Evolutionary conservation across 1,140 invertebrate genomes (phyloP).

Genomic region (Rhynchophorus ferrugineus): DNA sequence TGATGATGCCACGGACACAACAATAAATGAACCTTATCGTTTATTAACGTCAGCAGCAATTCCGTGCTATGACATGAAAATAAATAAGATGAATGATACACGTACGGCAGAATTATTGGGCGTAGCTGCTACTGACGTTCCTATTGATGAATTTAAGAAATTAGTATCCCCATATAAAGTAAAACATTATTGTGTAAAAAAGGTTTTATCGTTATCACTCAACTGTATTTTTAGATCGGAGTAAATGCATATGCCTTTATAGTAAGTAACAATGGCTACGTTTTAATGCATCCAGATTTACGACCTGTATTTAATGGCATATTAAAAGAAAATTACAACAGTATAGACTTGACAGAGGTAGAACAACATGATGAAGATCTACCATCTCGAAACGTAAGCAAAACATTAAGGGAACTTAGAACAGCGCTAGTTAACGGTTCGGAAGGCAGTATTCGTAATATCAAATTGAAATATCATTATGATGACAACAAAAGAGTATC

Average conservation of each 20-base stretch:
- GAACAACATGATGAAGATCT: constrained; percentile 65
- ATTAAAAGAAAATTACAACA: constrained; percentile 91
- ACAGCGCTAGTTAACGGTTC: constrained; percentile 65
- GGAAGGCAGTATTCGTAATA: constrained; percentile 53
- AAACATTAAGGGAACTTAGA: constrained; percentile 52
- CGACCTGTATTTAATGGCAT: constrained; percentile 62
- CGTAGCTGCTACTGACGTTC: constrained; percentile 90
- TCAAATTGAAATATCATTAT: constrained; percentile 71
- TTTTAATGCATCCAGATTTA: constrained; percentile 72
- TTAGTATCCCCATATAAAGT: constrained; percentile 75
- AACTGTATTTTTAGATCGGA: constrained; percentile 62
- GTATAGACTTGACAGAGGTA: constrained; percentile 90
- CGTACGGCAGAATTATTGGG: constrained; percentile 72
- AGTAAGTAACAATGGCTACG: constrained; percentile 93
- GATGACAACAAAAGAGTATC: constrained; percentile 76
- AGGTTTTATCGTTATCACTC: too few relatives aligned
- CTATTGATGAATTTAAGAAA: constrained; percentile 79
- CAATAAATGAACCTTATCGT: constrained; percentile 45
- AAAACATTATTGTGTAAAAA: too few relatives aligned
- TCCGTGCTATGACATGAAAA: constrained; percentile 72
- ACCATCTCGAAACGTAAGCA: constrained; percentile 42
- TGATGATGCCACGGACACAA: constrained; percentile 38
- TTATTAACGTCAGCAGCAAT: constrained; percentile 78
- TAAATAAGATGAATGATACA: constrained; percentile 50
- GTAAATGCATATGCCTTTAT: constrained; percentile 94